Evolutionary conservation across 2,797 vertebrate genomes (phyloP).

Genomic region (Eulemur coronatus): DNA sequence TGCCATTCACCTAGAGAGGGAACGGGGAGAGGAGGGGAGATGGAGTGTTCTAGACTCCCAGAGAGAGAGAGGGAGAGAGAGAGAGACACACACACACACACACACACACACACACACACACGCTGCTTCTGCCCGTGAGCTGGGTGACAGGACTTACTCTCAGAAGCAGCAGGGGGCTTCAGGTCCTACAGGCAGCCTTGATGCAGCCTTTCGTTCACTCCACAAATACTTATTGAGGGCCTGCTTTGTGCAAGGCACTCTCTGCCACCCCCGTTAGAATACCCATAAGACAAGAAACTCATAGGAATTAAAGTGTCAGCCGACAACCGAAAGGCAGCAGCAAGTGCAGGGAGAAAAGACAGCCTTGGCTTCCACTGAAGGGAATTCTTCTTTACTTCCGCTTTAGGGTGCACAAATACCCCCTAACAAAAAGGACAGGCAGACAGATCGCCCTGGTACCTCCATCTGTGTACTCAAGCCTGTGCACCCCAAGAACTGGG

Average conservation of each 20-base stretch:
- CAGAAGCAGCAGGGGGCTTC: background rate
- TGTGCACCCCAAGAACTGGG: background rate
- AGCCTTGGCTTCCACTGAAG: background rate
- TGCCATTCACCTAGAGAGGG: background rate
- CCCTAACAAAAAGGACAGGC: background rate
- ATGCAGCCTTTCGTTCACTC: background rate
- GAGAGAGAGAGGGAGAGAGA: background rate
- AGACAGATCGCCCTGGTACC: background rate
- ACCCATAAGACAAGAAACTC: background rate
- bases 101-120: background rate
- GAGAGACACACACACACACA: too few species aligned
- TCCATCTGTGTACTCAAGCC: background rate
- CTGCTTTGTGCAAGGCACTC: background rate
- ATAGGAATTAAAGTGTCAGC: background rate
- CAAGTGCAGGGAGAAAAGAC: background rate
- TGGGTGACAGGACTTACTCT: background rate
- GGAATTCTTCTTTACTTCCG: background rate
- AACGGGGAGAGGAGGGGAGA: background rate
- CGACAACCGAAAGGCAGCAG: background rate
- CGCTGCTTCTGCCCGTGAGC: background rate
- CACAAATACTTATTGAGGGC: background rate
- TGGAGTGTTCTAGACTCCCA: background rate
- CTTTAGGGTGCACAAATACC: background rate
- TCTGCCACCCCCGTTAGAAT: background rate
- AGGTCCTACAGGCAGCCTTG: background rate